These are phyloP conservation scores for Alosa sapidissima DNA, from an alignment of 2,797 vertebrate species.

Conservation along the genomic window DNA sequence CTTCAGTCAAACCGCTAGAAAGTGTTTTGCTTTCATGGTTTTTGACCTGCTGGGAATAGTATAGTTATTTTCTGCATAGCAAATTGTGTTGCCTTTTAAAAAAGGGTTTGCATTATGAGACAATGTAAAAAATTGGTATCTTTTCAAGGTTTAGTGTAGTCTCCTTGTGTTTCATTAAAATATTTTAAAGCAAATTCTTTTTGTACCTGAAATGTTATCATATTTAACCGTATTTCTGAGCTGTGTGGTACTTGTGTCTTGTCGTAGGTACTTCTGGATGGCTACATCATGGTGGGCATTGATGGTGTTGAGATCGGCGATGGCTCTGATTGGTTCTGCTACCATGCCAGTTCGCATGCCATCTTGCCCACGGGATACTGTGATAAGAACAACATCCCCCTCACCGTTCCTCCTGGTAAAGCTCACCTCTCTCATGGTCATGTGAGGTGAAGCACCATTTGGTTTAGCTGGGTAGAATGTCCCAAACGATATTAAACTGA, in stretches of 20 bases:
- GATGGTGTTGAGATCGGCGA: conserved; percentile 78
- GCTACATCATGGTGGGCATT: conserved; percentile 92
- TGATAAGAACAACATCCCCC: conserved; percentile 81
- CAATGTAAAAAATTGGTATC: no score
- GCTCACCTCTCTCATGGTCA: background rate
- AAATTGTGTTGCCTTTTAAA: no score
- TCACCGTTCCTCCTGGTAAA: conserved; percentile 77
- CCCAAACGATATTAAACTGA: background rate
- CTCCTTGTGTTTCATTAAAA: background rate
- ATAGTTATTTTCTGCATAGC: background rate
- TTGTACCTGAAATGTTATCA: no score
- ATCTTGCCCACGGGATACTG: conserved; percentile 88
- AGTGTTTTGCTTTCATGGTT: no score
- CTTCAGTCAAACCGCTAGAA: background rate
- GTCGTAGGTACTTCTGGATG: conserved; percentile 85
- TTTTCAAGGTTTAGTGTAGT: no score
- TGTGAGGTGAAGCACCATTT: background rate
- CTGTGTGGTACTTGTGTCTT: background rate
- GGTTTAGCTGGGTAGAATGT: background rate
- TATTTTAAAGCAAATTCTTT: background rate
- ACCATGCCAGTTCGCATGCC: conserved; percentile 90
- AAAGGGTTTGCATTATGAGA: no score
- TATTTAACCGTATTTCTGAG: background rate
- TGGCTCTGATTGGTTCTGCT: conserved; percentile 91
- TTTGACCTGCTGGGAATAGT: no score